phyloP scores from a whole-genome alignment of 1,140 invertebrate species.

The Ceratitis capitata region DNA sequence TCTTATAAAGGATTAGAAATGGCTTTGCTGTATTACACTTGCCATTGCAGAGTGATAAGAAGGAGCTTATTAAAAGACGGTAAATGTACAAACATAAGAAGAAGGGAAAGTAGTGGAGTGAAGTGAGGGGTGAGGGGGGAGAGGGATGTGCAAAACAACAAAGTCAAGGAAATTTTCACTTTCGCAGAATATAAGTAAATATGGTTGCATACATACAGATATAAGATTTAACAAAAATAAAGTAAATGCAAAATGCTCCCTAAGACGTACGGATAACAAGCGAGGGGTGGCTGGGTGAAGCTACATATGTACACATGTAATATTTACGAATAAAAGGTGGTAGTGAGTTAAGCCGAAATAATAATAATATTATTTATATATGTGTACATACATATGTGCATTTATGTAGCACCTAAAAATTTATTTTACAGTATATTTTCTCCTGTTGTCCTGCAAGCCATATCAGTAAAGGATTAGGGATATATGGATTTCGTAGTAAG shows the following conservation, averaged over 20 bases:
- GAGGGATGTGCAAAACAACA: neutral
- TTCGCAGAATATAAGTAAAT: neutral
- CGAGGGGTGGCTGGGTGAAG: neutral
- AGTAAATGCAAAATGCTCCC: neutral
- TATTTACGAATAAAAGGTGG: neutral
- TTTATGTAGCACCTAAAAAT: neutral
- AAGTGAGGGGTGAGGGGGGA: too few relatives aligned
- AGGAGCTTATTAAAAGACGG: neutral
- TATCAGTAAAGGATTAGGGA: neutral
- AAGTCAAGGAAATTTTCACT: neutral
- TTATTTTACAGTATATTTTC: neutral
- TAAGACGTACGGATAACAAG: neutral
- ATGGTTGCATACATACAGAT: too few relatives aligned
- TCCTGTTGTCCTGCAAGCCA: neutral
- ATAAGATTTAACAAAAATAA: neutral
- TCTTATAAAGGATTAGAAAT: constrained; percentile 23
- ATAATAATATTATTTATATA: too few relatives aligned
- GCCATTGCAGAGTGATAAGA: neutral
- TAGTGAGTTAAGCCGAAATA: neutral
- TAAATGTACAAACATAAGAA: neutral
- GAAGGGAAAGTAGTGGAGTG: too few relatives aligned
- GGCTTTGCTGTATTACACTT: constrained; percentile 12
- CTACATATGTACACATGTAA: too few relatives aligned
- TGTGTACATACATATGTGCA: neutral
- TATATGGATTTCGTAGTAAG: neutral